Percentiles rank a stretch among this genome's conserved stretches.
Evolutionary conservation across 2,113 vertebrate genomes (phyloP).

Genomic region (Menura novaehollandiae): DNA sequence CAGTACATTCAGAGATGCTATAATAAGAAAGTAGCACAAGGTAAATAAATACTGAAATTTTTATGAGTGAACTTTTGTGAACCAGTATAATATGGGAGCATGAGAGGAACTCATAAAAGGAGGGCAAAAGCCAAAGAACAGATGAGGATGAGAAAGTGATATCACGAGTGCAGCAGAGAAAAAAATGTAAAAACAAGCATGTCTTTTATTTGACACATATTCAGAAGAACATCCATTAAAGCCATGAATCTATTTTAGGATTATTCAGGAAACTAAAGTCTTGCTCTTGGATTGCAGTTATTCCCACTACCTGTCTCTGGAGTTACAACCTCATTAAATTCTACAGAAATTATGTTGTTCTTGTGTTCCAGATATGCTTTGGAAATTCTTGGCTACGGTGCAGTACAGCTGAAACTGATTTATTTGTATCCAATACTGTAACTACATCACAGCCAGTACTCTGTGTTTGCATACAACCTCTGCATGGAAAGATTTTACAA

Average conservation of each 20-base stretch:
- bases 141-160: background rate
- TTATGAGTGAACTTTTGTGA: constrained; percentile 40
- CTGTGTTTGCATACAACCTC: background rate
- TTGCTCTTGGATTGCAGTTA: constrained; percentile 7
- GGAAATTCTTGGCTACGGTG: background rate
- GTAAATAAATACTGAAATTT: constrained; percentile 48
- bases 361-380: background rate
- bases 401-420: background rate
- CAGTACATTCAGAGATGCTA: background rate
- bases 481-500: background rate
- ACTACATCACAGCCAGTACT: background rate
- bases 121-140: constrained; percentile 32
- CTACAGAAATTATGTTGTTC: background rate
- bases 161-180: background rate
- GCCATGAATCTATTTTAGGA: background rate
- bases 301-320: background rate
- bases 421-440: background rate
- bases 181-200: background rate
- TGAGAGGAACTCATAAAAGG: constrained; percentile 24
- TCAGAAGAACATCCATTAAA: background rate
- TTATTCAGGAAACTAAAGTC: background rate
- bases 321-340: constrained; percentile 14
- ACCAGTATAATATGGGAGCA: background rate
- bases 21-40: background rate
- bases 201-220: background rate